Evolutionary conservation across 92 coral and sea anemone species (phyloP).

Genomic region (Epizoanthus stellaris): DNA sequence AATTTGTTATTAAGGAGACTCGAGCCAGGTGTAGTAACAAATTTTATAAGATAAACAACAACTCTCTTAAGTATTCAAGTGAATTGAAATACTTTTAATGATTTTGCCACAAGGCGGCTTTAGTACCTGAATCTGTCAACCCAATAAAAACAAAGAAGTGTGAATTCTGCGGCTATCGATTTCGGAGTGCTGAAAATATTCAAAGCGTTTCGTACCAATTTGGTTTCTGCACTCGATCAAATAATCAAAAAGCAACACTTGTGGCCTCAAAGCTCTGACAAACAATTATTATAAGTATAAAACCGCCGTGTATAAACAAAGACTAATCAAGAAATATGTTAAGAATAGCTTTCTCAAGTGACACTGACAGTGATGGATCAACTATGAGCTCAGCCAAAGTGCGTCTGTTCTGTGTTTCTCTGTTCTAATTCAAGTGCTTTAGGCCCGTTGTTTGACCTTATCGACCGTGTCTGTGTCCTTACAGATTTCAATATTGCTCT

Average conservation of each 20-base stretch:
- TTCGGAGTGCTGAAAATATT: background rate
- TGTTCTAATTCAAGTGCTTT: background rate
- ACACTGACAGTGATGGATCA: constrained; percentile 14
- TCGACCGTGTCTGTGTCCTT: background rate
- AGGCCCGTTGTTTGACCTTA: constrained; percentile 2
- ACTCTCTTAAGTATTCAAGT: background rate
- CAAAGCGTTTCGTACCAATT: background rate
- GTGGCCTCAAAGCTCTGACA: background rate
- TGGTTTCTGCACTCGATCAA: too few species aligned
- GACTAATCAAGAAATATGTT: constrained; percentile 1
- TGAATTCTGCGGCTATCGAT: background rate
- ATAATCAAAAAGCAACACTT: background rate
- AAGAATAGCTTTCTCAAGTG: constrained; percentile 1
- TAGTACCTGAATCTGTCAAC: background rate
- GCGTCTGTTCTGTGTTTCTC: background rate
- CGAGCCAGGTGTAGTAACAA: background rate
- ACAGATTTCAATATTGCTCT: constrained; percentile 16
- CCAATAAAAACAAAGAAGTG: background rate
- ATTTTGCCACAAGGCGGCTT: background rate
- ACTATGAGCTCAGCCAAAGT: background rate
- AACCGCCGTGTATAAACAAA: constrained; percentile 14
- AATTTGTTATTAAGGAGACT: background rate
- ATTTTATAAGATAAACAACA: background rate
- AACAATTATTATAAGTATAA: constrained; percentile 1
- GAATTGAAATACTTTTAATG: background rate